Evolutionary conservation across 2,113 vertebrate genomes (phyloP).

Genomic region (Carassius carassius): DNA sequence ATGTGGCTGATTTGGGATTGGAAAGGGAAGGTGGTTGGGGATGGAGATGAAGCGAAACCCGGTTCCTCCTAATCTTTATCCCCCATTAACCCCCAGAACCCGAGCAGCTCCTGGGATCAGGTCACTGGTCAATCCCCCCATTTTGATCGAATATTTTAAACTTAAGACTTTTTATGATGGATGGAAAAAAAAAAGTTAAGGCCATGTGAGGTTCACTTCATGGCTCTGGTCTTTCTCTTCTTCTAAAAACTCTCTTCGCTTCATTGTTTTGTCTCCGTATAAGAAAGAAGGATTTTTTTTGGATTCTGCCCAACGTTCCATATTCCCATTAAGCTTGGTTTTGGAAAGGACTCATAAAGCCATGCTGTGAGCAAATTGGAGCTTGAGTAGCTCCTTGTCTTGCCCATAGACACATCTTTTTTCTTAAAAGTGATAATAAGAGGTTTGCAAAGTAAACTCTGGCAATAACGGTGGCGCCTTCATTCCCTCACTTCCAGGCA

Average conservation of each 20-base stretch:
- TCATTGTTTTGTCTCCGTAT: conserved; percentile 67
- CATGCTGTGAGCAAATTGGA: conserved; percentile 65
- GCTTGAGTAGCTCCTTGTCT: conserved; percentile 51
- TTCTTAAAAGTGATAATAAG: conserved; percentile 45
- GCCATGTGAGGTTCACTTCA: conserved; percentile 75
- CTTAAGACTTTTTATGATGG: conserved; percentile 70
- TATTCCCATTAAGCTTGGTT: conserved; percentile 67
- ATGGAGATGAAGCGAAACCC: conserved; percentile 66
- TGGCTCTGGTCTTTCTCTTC: conserved; percentile 48
- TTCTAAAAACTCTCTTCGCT: conserved; percentile 57
- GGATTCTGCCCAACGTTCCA: conserved; percentile 65
- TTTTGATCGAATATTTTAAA: conserved; percentile 82
- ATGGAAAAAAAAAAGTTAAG: conserved; percentile 74
- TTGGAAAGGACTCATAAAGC: conserved; percentile 61
- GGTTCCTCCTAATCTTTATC: conserved; percentile 77
- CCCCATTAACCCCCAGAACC: conserved; percentile 78
- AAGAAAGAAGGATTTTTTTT: conserved; percentile 38
- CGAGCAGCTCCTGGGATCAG: conserved; percentile 78
- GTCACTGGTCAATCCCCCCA: conserved; percentile 79
- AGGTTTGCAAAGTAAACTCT: conserved; percentile 45
- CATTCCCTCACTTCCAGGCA: not conserved
- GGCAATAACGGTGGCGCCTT: conserved; percentile 56
- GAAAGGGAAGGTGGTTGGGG: conserved; percentile 64
- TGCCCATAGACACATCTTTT: conserved; percentile 46
- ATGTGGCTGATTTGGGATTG: conserved; percentile 74